phyloP scores from a whole-genome alignment of 1,140 invertebrate genomes.

The Macrotrachela quadricornifera region DNA sequence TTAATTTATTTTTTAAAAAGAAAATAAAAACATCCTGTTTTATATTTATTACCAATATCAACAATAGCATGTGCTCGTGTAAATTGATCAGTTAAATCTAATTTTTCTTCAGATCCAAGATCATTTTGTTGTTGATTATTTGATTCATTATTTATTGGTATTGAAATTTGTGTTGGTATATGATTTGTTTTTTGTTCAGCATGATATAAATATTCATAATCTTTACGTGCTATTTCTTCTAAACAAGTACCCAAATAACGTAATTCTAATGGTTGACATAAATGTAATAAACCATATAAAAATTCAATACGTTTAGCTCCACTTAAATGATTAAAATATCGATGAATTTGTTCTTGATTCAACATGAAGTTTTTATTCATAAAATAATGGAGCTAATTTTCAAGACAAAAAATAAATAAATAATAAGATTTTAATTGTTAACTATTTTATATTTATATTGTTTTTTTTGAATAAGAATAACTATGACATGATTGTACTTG shows the following conservation, averaged over 20 bases:
- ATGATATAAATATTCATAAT: constrained; percentile 63
- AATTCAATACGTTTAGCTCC: constrained; percentile 79
- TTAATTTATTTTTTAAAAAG: no score
- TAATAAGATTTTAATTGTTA: no score
- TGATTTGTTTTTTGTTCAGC: constrained; percentile 56
- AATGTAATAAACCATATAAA: constrained; percentile 73
- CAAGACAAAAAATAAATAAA: no score
- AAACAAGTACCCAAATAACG: constrained; percentile 70
- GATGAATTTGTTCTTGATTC: constrained; percentile 18
- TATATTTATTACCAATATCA: no score
- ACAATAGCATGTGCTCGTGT: background rate
- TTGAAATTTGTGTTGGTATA: no score
- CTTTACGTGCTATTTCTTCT: constrained; percentile 65
- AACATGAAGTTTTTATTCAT: no score
- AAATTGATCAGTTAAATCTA: constrained; percentile 22
- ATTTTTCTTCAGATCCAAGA: no score
- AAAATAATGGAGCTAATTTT: no score
- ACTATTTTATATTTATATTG: no score
- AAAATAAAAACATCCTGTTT: no score
- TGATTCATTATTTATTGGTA: background rate
- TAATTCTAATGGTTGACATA: constrained; percentile 77
- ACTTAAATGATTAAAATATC: constrained; percentile 71
- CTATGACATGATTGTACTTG: no score
- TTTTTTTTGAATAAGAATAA: no score
- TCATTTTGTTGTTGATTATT: constrained; percentile 32